Evolutionary conservation across 1,140 invertebrate species (phyloP).

Genomic region (Lucilia cuprina): DNA sequence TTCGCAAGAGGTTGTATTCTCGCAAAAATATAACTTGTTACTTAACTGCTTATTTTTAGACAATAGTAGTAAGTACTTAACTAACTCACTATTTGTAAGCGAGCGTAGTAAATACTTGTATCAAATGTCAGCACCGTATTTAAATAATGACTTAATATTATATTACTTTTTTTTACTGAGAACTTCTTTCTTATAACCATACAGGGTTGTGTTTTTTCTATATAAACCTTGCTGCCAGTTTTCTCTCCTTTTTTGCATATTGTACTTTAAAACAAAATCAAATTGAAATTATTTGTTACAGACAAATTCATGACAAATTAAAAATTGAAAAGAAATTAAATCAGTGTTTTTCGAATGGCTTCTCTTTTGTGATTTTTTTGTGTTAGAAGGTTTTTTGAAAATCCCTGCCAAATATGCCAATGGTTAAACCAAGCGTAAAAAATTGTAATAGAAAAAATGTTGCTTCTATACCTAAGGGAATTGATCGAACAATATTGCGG

Average conservation of each 20-base stretch:
- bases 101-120: too few relatives aligned
- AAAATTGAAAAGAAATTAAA: conserved; percentile 39
- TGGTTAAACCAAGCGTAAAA: neutral
- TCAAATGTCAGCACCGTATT: too few relatives aligned
- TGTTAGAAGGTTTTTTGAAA: neutral
- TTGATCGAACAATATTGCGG: neutral
- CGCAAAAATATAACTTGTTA: too few relatives aligned
- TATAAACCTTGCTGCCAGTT: too few relatives aligned
- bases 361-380: neutral
- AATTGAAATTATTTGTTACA: neutral
- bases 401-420: neutral
- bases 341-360: conserved; percentile 31
- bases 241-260: too few relatives aligned
- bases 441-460: neutral
- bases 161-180: neutral
- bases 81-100: too few relatives aligned
- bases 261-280: neutral
- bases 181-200: neutral
- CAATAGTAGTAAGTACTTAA: too few relatives aligned
- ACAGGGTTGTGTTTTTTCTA: too few relatives aligned
- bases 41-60: too few relatives aligned
- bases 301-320: conserved; percentile 37
- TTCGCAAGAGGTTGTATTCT: too few relatives aligned
- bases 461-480: neutral
- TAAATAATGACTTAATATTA: neutral